Evolutionary conservation across 2,888 invertebrate genomes (phyloP).

Genomic region (Colletes collaris): DNA sequence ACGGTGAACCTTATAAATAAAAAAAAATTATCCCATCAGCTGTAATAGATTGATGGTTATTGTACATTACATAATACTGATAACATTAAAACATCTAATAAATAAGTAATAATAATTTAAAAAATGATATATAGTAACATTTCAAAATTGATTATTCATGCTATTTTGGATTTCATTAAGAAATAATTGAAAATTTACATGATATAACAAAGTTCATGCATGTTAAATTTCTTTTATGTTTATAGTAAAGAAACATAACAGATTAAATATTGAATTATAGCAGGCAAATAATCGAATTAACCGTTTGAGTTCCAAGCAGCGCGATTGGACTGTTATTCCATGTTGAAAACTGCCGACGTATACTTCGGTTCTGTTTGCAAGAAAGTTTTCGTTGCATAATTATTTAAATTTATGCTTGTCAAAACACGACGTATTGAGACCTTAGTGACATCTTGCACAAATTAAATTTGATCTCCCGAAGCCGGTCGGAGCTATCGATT

Average conservation of each 20-base stretch:
- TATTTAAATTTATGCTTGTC: too few relatives aligned
- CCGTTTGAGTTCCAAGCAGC: not conserved
- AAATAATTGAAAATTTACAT: not conserved
- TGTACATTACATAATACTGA: not conserved
- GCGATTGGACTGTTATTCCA: too few relatives aligned
- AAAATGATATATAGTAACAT: not conserved
- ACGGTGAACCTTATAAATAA: slow-evolving; percentile 87
- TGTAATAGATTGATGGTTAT: not conserved
- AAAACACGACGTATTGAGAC: too few relatives aligned
- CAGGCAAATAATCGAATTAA: slow-evolving; percentile 15
- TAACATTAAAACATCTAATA: slow-evolving; percentile 12
- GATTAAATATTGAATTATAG: slow-evolving; percentile 14
- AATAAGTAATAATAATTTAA: not conserved
- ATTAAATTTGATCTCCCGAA: too few relatives aligned
- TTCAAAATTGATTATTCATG: not conserved
- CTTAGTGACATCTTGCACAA: too few relatives aligned
- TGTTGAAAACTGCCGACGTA: too few relatives aligned
- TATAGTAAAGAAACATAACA: slow-evolving; percentile 1
- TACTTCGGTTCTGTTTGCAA: too few relatives aligned
- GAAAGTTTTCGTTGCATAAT: too few relatives aligned
- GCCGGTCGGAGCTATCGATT: too few relatives aligned
- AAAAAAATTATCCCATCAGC: slow-evolving; percentile 11
- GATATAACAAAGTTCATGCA: slow-evolving; percentile 26
- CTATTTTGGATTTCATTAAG: not conserved
- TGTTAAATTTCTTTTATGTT: not conserved